These are phyloP conservation scores for Synaphobranchus kaupii DNA, from an alignment of 2,797 vertebrate genomes.

Conservation along the genomic window DNA sequence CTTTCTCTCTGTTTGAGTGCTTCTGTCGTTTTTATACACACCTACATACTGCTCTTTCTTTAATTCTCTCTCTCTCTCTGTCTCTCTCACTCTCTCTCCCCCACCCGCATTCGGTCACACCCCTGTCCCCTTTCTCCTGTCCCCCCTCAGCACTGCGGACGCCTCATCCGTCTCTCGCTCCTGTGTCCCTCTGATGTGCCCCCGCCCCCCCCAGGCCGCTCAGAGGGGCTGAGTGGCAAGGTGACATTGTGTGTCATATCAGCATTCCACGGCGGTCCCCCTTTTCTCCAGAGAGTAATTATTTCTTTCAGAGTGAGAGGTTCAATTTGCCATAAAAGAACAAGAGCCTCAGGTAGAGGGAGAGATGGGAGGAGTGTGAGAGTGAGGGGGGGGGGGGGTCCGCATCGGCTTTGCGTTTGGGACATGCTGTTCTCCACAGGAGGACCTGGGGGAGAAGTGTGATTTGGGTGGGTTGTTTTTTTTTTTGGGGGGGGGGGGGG, in stretches of 20 bases:
- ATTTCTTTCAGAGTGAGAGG: slow-evolving; percentile 88
- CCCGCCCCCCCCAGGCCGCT: slow-evolving; percentile 51
- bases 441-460: slow-evolving; percentile 41
- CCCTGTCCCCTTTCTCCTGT: background rate
- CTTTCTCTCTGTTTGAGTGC: slow-evolving; percentile 20
- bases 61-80: slow-evolving; percentile 47
- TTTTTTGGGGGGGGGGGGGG: slow-evolving; percentile 22
- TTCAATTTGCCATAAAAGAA: slow-evolving; percentile 89
- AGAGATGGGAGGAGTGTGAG: slow-evolving; percentile 39
- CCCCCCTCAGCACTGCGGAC: background rate
- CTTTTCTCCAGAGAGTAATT: slow-evolving; percentile 87
- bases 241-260: slow-evolving; percentile 92
- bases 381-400: slow-evolving; percentile 31
- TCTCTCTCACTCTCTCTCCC: slow-evolving; percentile 22
- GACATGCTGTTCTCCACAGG: slow-evolving; percentile 63
- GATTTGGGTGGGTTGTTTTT: background rate
- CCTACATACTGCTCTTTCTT: background rate
- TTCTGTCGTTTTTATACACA: slow-evolving; percentile 44
- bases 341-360: slow-evolving; percentile 81
- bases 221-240: slow-evolving; percentile 82
- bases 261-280: slow-evolving; percentile 82
- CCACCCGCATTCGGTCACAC: slow-evolving; percentile 22
- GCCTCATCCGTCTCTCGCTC: slow-evolving; percentile 27
- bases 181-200: slow-evolving; percentile 31
- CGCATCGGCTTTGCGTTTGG: slow-evolving; percentile 60